Evolutionary conservation across 2,888 invertebrate species (phyloP), one percentile per base, ranked within the genome.

Genomic region (Sminthurinus aureus): DNA sequence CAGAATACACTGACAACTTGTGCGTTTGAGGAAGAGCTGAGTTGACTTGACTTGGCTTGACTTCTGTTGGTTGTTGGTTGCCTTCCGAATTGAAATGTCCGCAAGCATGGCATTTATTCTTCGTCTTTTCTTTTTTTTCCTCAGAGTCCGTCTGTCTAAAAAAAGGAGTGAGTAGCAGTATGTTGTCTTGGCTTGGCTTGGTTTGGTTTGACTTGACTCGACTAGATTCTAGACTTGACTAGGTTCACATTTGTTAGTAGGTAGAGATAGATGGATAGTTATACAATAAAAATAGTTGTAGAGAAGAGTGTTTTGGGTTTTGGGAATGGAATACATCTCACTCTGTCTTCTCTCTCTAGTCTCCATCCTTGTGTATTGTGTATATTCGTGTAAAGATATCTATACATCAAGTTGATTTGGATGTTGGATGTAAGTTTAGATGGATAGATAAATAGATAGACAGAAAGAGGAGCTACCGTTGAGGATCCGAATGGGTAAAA

Each of bases 41-140:
- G 50, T 80, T 80, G 80, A 80, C 80, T 80, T 80, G 80, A 71
- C 71, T 69, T 69, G 18, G 58, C 71, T 80, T 81, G 74, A 38
- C 38, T 38, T 38, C 38, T 38, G 38, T 38, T 38, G 38, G 38
- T 38, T 38, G 38, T 38, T 38, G 38, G 38, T 38, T 6, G 38
- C 66, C 74, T 81, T 81, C 38, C 51, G 73, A 81, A 81, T 81
- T 58, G 74, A 74, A 74, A 81, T 81, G 81, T 81, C 74, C 81
- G 64, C 74, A 22, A 66, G 66, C n/a, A 81, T 74, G 58, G 50
- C 80, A 81, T 52, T n/a, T n/a, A 58, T 64, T 24, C 38, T 13
- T 50, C 24, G 8, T 12, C 15, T 38, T 51, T 38, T 74, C 26
- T 81, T 75, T 52, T 73, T 75, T 79, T 64, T 66, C 50, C 74